phyloP scores from a whole-genome alignment of 2,113 vertebrate species.

The Eudorcas thomsonii region DNA sequence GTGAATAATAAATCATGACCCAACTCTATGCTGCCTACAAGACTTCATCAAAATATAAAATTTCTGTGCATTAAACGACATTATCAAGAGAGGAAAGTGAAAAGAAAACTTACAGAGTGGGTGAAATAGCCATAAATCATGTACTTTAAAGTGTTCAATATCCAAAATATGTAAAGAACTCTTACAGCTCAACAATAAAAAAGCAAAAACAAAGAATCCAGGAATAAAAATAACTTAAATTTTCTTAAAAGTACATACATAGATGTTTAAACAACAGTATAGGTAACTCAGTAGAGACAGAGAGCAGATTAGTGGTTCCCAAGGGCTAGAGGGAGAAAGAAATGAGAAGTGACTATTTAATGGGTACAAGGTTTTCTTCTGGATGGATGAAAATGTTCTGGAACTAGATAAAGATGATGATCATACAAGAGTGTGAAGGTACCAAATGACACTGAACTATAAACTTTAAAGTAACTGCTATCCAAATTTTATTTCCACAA shows the following conservation, averaged over 20 bases:
- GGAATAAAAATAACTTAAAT: background rate
- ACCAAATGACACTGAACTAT: background rate
- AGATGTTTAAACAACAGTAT: background rate
- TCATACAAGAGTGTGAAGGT: background rate
- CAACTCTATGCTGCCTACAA: background rate
- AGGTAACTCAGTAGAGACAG: background rate
- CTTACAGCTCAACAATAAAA: background rate
- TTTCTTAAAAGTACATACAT: background rate
- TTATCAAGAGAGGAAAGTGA: background rate
- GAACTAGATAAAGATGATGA: background rate
- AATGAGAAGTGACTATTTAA: background rate
- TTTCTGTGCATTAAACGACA: background rate
- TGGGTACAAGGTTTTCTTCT: background rate
- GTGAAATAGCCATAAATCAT: background rate
- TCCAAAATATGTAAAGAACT: background rate
- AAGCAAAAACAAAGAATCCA: background rate
- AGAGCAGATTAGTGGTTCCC: background rate
- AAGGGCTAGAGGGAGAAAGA: background rate
- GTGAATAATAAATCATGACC: background rate
- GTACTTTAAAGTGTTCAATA: background rate
- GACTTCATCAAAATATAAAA: background rate
- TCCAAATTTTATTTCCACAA: background rate
- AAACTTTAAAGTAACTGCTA: background rate
- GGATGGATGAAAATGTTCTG: background rate
- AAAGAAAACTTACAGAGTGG: background rate